Evolutionary conservation across 2,113 vertebrate genomes (phyloP).

Genomic region (cat (Felis catus)): DNA sequence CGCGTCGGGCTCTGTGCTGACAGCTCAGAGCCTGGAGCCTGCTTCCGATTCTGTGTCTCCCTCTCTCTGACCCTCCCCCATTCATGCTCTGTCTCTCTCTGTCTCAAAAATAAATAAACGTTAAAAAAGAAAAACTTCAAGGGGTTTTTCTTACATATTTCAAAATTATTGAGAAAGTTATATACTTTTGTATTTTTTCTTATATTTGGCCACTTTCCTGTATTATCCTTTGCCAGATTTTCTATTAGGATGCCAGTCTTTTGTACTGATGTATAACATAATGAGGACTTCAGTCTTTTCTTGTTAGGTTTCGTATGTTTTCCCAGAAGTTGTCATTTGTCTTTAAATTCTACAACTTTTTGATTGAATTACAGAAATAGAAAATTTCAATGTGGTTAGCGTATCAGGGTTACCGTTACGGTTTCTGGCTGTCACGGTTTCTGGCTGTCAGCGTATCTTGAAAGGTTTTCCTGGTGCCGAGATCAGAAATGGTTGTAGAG

Average conservation of each 20-base stretch:
- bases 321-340: background rate
- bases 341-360: background rate
- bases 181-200: background rate
- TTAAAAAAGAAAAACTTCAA: background rate
- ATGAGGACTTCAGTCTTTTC: background rate
- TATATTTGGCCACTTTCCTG: background rate
- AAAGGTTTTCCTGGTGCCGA: background rate
- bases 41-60: too few species aligned
- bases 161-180: background rate
- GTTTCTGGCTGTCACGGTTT: background rate
- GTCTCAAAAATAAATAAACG: too few species aligned
- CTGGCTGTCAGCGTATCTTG: background rate
- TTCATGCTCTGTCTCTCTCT: too few species aligned
- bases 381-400: background rate
- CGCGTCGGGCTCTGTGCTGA: too few species aligned
- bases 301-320: background rate
- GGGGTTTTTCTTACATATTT: background rate
- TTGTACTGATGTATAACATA: background rate
- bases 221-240: background rate
- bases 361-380: background rate
- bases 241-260: background rate
- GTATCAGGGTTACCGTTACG: background rate
- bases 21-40: too few species aligned
- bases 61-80: too few species aligned
- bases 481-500: background rate